Conservation (phyloP, 2,797 vertebrate species). For the Malurus leucopterus region DNA sequence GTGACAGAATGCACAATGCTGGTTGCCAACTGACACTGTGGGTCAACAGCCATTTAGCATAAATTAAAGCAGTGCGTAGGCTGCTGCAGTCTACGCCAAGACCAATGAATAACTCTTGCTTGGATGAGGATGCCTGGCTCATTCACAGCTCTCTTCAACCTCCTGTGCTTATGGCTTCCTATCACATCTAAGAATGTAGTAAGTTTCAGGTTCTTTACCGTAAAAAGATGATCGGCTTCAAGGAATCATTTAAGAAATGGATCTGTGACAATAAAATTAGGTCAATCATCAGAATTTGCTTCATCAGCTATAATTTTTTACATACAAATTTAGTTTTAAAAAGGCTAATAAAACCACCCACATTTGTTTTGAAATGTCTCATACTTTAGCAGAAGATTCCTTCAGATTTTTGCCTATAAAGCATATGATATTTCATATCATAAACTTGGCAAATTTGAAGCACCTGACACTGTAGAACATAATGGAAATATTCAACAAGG, state of each 20-base stretch:
- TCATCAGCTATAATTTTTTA: not conserved
- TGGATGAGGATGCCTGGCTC: constrained; percentile 30
- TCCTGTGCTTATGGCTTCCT: constrained; percentile 14
- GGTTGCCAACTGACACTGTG: constrained; percentile 12
- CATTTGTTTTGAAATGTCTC: not conserved
- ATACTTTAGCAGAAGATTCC: not conserved
- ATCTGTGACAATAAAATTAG: not conserved
- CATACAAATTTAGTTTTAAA: not conserved
- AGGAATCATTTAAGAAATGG: not conserved
- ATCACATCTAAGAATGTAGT: not conserved
- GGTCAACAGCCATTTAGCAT: constrained; percentile 47
- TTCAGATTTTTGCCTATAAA: not conserved
- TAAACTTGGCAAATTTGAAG: not conserved
- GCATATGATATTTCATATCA: not conserved
- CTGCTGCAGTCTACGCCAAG: constrained; percentile 42
- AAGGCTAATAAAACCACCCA: not conserved
- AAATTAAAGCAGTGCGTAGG: constrained; percentile 35
- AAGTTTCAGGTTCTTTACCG: not conserved
- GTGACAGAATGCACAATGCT: constrained; percentile 11
- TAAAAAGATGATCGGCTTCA: not conserved
- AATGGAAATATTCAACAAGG: not conserved
- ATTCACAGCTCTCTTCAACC: constrained; percentile 32
- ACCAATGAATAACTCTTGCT: constrained; percentile 51
- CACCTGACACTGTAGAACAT: not conserved
- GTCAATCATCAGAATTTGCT: not conserved